Base-by-base conservation (phyloP, 2,797 vertebrate species). In the Silurus lanzhouensis region DNA sequence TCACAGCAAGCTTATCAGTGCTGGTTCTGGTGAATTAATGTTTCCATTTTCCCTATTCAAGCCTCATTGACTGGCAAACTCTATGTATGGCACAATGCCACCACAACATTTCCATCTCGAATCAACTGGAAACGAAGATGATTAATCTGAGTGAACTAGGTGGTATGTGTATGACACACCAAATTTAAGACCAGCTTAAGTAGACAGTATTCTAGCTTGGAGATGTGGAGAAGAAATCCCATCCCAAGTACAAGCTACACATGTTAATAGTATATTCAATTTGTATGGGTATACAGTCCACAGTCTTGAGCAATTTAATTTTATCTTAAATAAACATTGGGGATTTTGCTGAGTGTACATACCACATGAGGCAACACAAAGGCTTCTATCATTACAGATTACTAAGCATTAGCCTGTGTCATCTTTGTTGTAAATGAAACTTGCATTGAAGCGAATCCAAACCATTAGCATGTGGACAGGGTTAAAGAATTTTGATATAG, bases 1-100 rank as follows among this genome's bases (percentile, higher is more conserved):
- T 85, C 14, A 61, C 44, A 61, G 60, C 83, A 63, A 85, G 72
- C 76, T 85, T 87, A 87, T 88, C 86, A 84, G 61, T 20, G 52
- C n/a, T 27, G 71, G 67, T 82, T 85, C 74, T 60, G 52, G 44
- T 48, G 25, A 52, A 76, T 84, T 83, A 74, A 25, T 48, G 44
- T 61, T 85, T 79, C 75, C 75, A 27, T 83, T 77, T 76, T 77
- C 58, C 27, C 15, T 58, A 10, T 67, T 20, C 22, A 82, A 31
- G 38, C n/a, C 48, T 46, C 68, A 60, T 20, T 44, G 38, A 77
- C 71, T 79, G 58, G 52, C 76, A 87, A 78, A 22, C 1, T 57
- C 66, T 20, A 57, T 25, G 70, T 70, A 17, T 60, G 64, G 78
- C 52, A 85, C 22, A 58, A 44, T 31, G 19, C 12, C 27, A 81